phyloP scores from a whole-genome alignment of 2,888 invertebrate genomes.

The Polyommatus iphigenia region DNA sequence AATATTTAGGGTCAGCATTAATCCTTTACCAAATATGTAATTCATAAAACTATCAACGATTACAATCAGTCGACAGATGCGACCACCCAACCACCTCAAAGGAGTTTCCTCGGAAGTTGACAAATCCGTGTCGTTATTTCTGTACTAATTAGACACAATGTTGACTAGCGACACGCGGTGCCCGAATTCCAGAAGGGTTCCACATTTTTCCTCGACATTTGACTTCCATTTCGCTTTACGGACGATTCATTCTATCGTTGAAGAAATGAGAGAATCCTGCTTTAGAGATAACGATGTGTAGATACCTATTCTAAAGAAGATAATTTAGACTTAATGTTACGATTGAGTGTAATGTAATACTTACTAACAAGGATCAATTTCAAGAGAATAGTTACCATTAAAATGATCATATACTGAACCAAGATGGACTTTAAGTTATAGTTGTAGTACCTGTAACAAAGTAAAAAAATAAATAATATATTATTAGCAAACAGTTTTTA shows the following conservation, averaged over 20 bases:
- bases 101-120: constrained; percentile 77
- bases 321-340: too few species aligned
- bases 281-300: neutral
- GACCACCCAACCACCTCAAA: constrained; percentile 51
- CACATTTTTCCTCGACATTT: constrained; percentile 14
- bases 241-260: neutral
- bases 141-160: constrained; percentile 76
- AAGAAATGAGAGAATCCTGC: neutral
- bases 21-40: neutral
- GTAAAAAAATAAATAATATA: neutral
- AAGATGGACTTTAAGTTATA: too few species aligned
- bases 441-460: neutral
- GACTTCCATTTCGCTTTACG: constrained; percentile 16
- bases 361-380: too few species aligned
- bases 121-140: constrained; percentile 76
- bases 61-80: neutral
- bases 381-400: neutral
- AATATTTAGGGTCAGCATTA: neutral
- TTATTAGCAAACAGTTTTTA: neutral
- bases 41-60: constrained; percentile 4
- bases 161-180: constrained; percentile 56
- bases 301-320: neutral
- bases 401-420: too few species aligned
- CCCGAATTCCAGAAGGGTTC: constrained; percentile 31
- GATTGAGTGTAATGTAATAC: too few species aligned